Percentiles rank a stretch among this genome's conserved stretches.
These are phyloP conservation scores for Chrosomus eos DNA, from an alignment of 2,797 vertebrate species.

Conservation along the genomic window DNA sequence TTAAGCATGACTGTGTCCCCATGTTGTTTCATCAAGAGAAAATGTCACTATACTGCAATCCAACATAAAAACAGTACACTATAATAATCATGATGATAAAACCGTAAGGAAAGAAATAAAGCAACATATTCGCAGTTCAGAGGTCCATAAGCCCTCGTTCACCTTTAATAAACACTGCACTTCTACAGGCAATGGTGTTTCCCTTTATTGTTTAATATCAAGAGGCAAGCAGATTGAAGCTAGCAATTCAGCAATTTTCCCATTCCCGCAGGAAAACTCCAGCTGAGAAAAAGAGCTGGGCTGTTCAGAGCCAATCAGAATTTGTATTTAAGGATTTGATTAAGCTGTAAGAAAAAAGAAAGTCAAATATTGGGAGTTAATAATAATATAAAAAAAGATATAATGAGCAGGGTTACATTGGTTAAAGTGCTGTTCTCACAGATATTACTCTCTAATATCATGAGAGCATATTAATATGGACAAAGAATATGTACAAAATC, in stretches of 20 bases:
- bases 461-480: not conserved
- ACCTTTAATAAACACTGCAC: slow-evolving; percentile 65
- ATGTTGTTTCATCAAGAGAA: not conserved
- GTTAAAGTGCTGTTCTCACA: slow-evolving; percentile 15
- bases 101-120: slow-evolving; percentile 31
- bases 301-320: slow-evolving; percentile 58
- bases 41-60: not conserved
- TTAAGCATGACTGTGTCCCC: not conserved
- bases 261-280: slow-evolving; percentile 27
- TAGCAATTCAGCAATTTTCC: slow-evolving; percentile 40
- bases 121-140: slow-evolving; percentile 46
- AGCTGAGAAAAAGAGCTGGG: slow-evolving; percentile 8
- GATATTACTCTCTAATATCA: not conserved
- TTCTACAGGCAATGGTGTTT: slow-evolving; percentile 53
- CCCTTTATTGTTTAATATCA: slow-evolving; percentile 69
- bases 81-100: slow-evolving; percentile 29
- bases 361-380: slow-evolving; percentile 28
- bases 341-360: slow-evolving; percentile 69
- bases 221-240: slow-evolving; percentile 29
- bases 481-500: not conserved
- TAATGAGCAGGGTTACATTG: slow-evolving; percentile 17
- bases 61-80: not conserved
- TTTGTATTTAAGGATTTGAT: slow-evolving; percentile 86
- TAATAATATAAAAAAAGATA: not conserved
- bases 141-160: slow-evolving; percentile 36